phyloP scores from a whole-genome alignment of 2,113 vertebrate genomes.

The Clarias gariepinus region DNA sequence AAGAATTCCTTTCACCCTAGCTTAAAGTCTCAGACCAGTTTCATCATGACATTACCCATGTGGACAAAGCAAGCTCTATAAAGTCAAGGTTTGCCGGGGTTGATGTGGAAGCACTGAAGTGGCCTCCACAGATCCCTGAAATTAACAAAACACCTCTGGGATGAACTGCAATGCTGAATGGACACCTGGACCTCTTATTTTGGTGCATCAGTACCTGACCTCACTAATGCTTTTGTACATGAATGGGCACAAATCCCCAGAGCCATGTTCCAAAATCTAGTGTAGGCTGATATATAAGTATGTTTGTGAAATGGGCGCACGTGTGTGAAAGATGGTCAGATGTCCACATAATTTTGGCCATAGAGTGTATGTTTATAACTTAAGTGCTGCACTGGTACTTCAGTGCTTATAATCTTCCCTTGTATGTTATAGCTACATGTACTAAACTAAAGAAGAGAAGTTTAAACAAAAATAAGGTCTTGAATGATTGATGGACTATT shows the following conservation, averaged over 20 bases:
- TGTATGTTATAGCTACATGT: background rate
- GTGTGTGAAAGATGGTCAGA: too few species aligned
- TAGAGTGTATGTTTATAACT: background rate
- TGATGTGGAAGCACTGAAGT: too few species aligned
- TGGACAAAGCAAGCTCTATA: background rate
- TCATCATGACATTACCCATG: background rate
- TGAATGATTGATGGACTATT: background rate
- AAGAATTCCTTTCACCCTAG: background rate
- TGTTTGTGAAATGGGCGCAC: background rate
- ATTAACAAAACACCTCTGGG: background rate
- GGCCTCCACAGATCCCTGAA: background rate
- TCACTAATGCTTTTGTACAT: background rate
- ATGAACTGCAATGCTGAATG: background rate
- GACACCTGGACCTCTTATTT: background rate
- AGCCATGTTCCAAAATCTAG: background rate
- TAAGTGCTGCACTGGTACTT: background rate
- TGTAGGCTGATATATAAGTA: background rate
- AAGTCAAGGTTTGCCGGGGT: background rate
- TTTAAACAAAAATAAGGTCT: background rate
- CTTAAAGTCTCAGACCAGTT: background rate
- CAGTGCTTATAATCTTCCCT: background rate
- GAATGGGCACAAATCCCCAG: background rate
- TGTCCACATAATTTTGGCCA: background rate
- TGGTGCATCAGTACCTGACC: background rate
- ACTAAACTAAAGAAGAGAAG: background rate